Base-by-base conservation (phyloP, 2,113 vertebrate genomes). In the Lanius ludovicianus region DNA sequence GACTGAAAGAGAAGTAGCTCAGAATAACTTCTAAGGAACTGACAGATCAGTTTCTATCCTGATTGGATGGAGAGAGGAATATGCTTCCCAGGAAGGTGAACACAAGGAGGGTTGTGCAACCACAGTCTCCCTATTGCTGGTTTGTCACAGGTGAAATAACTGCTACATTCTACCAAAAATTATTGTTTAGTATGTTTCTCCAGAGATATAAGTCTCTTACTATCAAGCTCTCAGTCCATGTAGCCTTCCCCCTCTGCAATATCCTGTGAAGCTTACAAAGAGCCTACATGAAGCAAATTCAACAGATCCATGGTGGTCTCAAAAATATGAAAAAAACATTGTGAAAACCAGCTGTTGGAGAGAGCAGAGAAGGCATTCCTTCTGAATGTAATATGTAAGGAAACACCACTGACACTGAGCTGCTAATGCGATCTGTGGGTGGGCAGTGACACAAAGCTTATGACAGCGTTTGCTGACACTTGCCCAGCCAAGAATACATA, bases 181-280 rank as follows among this genome's bases (percentile, higher is more conserved):
- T 13, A 21, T 33, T 68, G 9, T 33, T 67, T 47, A 46, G 1
- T 22, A 8, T 35, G 9, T 44, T 71, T 87, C 21, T 75, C 12
- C 57, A 71, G 64, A 44, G 7, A 27, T 4, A 6, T 2, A 25
- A 16, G 24, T 53, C 14, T 49, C 21, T 27, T 21, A 22, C 9
- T 27, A 5, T 49, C 7, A 20, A 15, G 17, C 15, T 70, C 5
- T 84, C 7, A 14, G 18, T 20, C n/a, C 9, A 22, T 10, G 11
- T 13, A 33, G 10, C 15, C 8, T 62, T 42, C 3, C 0, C 2
- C 6, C 18, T 62, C 2, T 0, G 5, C 4, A 76, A 9, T 35
- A 25, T 10, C 35, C 63, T 57, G 13, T 30, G 30, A 75, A 75
- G 39, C 2, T 67, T 6, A 31, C 0, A 1, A 31, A 50, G 23